phyloP scores from a whole-genome alignment of 2,113 vertebrate genomes.

The Hipposideros armiger region DNA sequence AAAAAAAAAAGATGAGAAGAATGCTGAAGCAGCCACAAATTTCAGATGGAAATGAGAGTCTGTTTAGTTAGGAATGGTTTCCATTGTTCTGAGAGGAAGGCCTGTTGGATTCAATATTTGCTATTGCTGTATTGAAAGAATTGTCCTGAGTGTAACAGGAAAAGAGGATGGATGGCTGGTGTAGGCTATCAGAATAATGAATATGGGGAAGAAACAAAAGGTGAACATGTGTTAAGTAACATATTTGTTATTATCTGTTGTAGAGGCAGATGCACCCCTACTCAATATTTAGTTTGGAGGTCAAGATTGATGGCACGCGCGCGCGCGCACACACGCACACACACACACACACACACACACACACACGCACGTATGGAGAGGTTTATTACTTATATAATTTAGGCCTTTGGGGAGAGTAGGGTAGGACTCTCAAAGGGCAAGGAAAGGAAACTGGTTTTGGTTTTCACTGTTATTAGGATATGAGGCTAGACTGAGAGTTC shows the following conservation, averaged over 20 bases:
- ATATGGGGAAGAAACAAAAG: not conserved
- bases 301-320: not conserved
- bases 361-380: not conserved
- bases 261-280: not conserved
- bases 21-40: not conserved
- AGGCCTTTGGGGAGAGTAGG: not conserved
- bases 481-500: not conserved
- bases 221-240: not conserved
- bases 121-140: not conserved
- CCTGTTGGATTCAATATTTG: not conserved
- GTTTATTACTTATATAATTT: not conserved
- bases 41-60: not conserved
- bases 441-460: not conserved
- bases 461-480: not conserved
- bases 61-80: not conserved
- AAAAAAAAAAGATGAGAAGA: not conserved
- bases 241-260: not conserved
- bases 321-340: not conserved
- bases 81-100: not conserved
- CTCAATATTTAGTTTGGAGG: not conserved
- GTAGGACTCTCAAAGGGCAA: not conserved
- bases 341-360: not conserved
- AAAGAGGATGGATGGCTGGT: not conserved
- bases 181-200: not conserved
- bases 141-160: not conserved